Conservation (phyloP, 2,888 invertebrate species). For the Xestia c-nigrum region DNA sequence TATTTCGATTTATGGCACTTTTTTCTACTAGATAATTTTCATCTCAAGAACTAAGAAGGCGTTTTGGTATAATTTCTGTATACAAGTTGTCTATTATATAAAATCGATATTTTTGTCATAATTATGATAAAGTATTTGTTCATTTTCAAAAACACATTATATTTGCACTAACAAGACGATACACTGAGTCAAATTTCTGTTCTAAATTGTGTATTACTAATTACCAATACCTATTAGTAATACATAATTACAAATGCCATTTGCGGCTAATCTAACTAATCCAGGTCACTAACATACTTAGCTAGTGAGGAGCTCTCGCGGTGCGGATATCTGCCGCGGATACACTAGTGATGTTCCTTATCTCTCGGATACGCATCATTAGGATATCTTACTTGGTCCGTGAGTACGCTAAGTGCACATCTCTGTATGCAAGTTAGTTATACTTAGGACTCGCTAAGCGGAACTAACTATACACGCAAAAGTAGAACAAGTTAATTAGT, state of each 20-base stretch:
- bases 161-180: too few species aligned
- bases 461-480: conserved; percentile 2
- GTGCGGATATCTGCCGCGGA: neutral
- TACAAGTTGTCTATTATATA: neutral
- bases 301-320: neutral
- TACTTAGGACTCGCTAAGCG: conserved; percentile 8
- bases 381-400: neutral
- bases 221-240: too few species aligned
- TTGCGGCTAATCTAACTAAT: conserved; percentile 24
- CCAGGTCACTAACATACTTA: neutral
- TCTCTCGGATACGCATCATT: conserved; percentile 10
- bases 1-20: too few species aligned
- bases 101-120: neutral
- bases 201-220: too few species aligned
- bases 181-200: neutral
- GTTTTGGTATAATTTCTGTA: neutral
- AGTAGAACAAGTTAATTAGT: neutral
- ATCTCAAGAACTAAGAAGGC: neutral
- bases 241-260: conserved; percentile 2
- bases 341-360: conserved; percentile 19
- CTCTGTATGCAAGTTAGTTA: conserved; percentile 31
- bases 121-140: neutral
- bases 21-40: neutral
- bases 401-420: conserved; percentile 28
- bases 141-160: neutral